A percentile compares a stretch with the other conserved stretches of the same genome.
Conservation (phyloP, 2,797 vertebrate species). For the Esox masquinongy region DNA sequence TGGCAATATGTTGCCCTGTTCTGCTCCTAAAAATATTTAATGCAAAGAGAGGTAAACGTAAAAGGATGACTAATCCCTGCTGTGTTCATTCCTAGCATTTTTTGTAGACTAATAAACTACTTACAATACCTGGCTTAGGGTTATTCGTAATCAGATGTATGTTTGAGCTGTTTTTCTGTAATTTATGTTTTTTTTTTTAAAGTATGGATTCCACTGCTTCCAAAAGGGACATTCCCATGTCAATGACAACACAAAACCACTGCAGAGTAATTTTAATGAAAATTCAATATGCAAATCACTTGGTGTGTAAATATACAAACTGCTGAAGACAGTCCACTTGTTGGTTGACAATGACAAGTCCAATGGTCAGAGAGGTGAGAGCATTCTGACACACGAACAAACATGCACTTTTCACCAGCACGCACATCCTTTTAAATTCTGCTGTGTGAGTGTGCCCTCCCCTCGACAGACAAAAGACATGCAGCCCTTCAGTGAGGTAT, state of each 20-base stretch:
- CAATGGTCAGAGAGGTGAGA: conserved; percentile 3
- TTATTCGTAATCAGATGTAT: background rate
- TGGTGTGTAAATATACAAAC: conserved; percentile 2
- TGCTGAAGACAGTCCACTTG: background rate
- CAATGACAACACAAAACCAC: background rate
- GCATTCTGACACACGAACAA: conserved; percentile 4
- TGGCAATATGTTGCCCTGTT: too few species aligned
- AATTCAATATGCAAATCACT: background rate
- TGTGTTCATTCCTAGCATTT: background rate
- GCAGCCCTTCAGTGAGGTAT: background rate
- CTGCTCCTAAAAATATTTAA: background rate
- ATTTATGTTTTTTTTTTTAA: background rate
- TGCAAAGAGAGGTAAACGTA: background rate
- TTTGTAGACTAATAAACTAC: background rate
- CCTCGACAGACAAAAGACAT: background rate
- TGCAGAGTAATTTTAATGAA: background rate
- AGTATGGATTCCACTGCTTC: background rate
- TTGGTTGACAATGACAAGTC: background rate
- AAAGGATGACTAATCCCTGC: background rate
- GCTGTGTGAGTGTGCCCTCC: background rate
- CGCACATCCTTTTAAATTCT: background rate
- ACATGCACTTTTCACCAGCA: conserved; percentile 5
- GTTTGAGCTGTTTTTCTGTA: background rate
- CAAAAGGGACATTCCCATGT: background rate
- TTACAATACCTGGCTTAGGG: background rate